These are phyloP conservation scores for Lerista edwardsae DNA, from an alignment of 2,797 vertebrate genomes.

Conservation along the genomic window DNA sequence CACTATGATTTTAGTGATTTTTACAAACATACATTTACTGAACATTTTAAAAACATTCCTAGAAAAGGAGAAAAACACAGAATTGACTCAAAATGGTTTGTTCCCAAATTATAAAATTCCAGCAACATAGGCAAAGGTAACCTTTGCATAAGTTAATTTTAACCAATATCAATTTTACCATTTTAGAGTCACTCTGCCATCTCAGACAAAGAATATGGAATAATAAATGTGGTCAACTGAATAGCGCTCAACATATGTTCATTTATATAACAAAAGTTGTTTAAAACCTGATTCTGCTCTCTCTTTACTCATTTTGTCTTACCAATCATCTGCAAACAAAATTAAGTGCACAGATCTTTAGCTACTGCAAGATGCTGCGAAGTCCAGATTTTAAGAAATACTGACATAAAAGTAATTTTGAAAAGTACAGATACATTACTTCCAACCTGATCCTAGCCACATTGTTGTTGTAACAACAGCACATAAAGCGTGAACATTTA, in stretches of 20 bases:
- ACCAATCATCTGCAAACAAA: conserved; percentile 31
- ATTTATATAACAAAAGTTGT: conserved; percentile 32
- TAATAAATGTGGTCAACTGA: conserved; percentile 37
- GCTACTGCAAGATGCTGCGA: no score
- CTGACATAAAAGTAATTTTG: not conserved
- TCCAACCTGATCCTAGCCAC: not conserved
- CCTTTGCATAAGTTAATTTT: conserved; percentile 33
- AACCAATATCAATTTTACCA: conserved; percentile 49
- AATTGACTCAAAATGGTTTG: conserved; percentile 49
- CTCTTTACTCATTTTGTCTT: conserved; percentile 22
- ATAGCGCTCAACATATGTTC: not conserved
- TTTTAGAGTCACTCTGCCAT: conserved; percentile 20
- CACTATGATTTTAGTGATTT: conserved; percentile 46
- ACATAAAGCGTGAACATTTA: not conserved
- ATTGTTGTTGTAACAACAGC: not conserved
- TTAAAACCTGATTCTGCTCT: conserved; percentile 31
- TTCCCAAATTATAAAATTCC: conserved; percentile 50
- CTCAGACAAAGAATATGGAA: conserved; percentile 43
- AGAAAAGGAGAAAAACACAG: conserved; percentile 36
- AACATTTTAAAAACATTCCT: conserved; percentile 11
- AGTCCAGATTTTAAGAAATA: not conserved
- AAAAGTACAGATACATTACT: not conserved
- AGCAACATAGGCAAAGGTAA: conserved; percentile 37
- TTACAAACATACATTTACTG: conserved; percentile 14
- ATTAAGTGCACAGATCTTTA: not conserved